phyloP scores from a whole-genome alignment of 2,797 vertebrate species.

The Muscicapa striata region DNA sequence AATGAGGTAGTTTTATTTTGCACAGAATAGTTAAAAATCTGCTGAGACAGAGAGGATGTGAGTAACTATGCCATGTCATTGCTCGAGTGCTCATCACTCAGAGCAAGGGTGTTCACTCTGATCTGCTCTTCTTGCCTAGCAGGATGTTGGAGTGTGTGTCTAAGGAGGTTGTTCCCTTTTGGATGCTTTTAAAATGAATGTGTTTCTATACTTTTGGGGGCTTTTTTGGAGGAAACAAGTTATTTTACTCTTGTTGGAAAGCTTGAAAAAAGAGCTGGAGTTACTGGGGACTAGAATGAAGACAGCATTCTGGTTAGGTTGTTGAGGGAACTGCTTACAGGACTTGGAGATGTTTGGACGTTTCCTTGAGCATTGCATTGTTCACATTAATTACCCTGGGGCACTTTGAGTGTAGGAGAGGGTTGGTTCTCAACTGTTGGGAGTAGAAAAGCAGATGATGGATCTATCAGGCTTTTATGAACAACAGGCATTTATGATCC shows the following conservation, averaged over 20 bases:
- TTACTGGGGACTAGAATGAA: not conserved
- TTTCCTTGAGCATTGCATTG: not conserved
- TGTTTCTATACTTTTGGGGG: not conserved
- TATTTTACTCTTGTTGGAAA: not conserved
- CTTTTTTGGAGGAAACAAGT: not conserved
- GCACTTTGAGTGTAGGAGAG: not conserved
- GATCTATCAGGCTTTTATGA: rapidly evolving
- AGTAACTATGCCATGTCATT: not conserved
- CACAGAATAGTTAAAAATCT: not conserved
- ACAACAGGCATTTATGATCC: not conserved
- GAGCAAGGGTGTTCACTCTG: not conserved
- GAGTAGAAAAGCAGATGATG: not conserved
- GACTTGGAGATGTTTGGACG: not conserved
- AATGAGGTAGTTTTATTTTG: not conserved
- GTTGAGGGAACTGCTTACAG: not conserved
- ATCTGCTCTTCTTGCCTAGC: not conserved
- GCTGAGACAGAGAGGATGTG: not conserved
- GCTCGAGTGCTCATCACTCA: not conserved
- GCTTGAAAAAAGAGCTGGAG: not conserved
- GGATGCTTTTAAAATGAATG: not conserved
- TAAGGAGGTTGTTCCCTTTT: not conserved
- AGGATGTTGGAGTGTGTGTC: not conserved
- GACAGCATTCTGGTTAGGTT: not conserved
- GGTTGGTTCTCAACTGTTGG: not conserved
- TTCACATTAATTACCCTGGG: not conserved